Base-by-base conservation (phyloP, 2,888 invertebrate species). In the Cantharis nigra region DNA sequence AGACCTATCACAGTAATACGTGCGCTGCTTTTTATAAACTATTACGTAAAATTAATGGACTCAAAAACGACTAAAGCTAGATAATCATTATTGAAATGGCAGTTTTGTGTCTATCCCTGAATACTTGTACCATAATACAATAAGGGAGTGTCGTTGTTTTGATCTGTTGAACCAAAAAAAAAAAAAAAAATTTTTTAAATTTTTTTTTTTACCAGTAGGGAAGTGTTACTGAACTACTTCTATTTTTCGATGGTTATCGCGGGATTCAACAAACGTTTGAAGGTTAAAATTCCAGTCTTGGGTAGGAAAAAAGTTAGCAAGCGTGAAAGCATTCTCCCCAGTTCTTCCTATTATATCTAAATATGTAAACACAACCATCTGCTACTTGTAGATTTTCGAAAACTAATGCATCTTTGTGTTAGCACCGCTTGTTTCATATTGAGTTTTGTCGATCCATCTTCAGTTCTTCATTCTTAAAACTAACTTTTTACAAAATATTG, bases 1-100 rank as follows among this genome's bases (percentile, higher is more conserved):
- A 83, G 80, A 84, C 83, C 85, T 85, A 86, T 86, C 86, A 86
- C 86, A 86, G 86, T 84, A 80, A 83, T 76, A 77, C 81, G 83
- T 84, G 84, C 83, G 84, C 83, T 79, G 83, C 71, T 76, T 18
- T 72, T 63, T 67, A 63, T 23, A 28, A 63, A 75, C 62, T 30
- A 71, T 64, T 28, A 75, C 49, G 69, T 14, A 18, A 23, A 74
- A 67, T 74, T 63, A 70, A 69, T 26, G 65, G 18, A 65, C 26
- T 33, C 18, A 70, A 30, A 16, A 64, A 18, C 30, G 64, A 20
- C 64, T 20, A n/a, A 73, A 74, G 14, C 11, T 67, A 73, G 11
- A 67, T 26, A 30, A 20, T 49, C 28, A 71, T 71, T 33, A 67
- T 30, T 49, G 16, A 69, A 63, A 69, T 79, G 80, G 80, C 80